phyloP scores from a whole-genome alignment of 1,140 invertebrate genomes.

The Sitobion miscanthi region DNA sequence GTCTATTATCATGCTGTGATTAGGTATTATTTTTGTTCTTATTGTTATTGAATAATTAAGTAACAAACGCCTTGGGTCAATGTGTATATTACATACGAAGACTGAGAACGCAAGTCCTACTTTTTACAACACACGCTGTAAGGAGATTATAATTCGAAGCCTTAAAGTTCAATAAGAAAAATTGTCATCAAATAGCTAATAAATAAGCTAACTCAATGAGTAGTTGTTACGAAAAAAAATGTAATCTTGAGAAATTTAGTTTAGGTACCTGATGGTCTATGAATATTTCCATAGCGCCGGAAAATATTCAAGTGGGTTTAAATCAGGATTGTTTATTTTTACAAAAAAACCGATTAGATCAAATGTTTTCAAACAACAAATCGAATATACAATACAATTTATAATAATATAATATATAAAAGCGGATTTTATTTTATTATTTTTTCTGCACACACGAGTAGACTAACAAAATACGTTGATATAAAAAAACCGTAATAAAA shows the following conservation, averaged over 20 bases:
- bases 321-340: neutral
- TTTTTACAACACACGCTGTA: neutral
- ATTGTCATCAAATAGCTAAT: neutral
- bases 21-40: slow-evolving; percentile 52
- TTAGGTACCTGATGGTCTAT: neutral
- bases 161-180: neutral
- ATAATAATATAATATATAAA: neutral
- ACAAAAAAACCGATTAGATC: neutral
- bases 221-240: neutral
- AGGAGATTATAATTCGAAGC: neutral
- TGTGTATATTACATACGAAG: neutral
- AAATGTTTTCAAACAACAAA: neutral
- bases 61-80: slow-evolving; percentile 32
- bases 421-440: slow-evolving; percentile 9
- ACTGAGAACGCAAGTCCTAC: neutral
- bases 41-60: slow-evolving; percentile 55
- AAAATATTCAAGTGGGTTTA: neutral
- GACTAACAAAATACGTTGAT: neutral
- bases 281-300: neutral
- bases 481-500: neutral
- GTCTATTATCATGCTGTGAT: slow-evolving; percentile 50
- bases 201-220: neutral
- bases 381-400: neutral
- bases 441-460: neutral
- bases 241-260: neutral